Conservation (phyloP, 2,888 invertebrate genomes). For the Agrochola litura region DNA sequence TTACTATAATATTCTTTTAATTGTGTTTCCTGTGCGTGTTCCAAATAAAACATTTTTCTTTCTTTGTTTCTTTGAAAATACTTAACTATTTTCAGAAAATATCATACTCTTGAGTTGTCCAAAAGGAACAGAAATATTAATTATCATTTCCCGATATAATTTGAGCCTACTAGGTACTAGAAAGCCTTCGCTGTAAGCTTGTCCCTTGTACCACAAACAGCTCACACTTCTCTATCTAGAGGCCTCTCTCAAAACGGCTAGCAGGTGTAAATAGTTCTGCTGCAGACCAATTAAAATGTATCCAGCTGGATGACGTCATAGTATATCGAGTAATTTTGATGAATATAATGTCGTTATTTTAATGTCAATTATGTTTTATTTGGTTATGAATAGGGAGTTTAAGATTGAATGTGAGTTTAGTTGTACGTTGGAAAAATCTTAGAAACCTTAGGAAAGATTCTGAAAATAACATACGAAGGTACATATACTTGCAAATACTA, state of each 20-base stretch:
- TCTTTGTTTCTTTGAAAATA: not conserved
- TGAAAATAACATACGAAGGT: not conserved
- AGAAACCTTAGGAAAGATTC: not conserved
- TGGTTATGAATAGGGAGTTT: not conserved
- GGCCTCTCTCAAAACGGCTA: constrained; percentile 58
- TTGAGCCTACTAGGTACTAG: not conserved
- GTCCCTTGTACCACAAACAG: not conserved
- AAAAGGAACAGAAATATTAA: not conserved
- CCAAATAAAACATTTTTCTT: too few relatives aligned
- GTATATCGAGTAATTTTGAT: not conserved
- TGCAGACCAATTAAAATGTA: constrained; percentile 21
- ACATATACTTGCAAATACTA: too few relatives aligned
- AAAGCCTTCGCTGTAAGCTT: not conserved
- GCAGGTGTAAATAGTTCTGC: constrained; percentile 37
- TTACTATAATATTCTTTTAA: too few relatives aligned
- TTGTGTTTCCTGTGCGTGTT: too few relatives aligned
- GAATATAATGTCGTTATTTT: not conserved
- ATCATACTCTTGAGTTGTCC: not conserved
- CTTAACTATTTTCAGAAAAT: not conserved
- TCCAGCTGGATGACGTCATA: not conserved
- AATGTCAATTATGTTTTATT: not conserved
- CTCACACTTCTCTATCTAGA: constrained; percentile 25
- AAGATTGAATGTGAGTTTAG: not conserved
- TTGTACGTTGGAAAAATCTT: too few relatives aligned
- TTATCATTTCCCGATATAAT: not conserved